Conservation (phyloP, 2,888 invertebrate species). For the Nephrotoma flavescens region DNA sequence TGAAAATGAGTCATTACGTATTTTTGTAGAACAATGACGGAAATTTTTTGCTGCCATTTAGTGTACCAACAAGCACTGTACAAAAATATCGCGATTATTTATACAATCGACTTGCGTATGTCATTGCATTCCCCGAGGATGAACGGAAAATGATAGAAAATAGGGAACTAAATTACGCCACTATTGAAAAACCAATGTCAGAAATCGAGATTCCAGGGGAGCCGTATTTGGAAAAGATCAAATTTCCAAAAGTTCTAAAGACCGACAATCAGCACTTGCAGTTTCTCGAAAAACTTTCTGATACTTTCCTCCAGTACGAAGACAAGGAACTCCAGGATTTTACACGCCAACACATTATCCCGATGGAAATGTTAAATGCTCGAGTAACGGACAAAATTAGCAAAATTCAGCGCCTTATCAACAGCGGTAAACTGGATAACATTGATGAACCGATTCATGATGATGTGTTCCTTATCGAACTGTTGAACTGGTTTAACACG, state of each 20-base stretch:
- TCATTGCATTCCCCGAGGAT: not conserved
- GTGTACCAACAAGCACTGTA: constrained; percentile 23
- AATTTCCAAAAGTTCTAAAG: constrained; percentile 32
- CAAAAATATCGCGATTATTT: constrained; percentile 25
- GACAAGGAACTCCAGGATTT: constrained; percentile 45
- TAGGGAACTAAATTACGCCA: no score
- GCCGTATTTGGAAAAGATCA: constrained; percentile 25
- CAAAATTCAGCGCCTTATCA: constrained; percentile 42
- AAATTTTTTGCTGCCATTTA: constrained; percentile 21
- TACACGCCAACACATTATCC: constrained; percentile 48
- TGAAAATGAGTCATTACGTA: not conserved
- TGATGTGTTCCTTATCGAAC: constrained; percentile 61
- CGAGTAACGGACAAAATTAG: constrained; percentile 47
- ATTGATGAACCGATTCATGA: constrained; percentile 39
- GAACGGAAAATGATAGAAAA: not conserved
- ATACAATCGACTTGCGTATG: not conserved
- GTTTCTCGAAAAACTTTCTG: constrained; percentile 34
- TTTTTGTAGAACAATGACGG: constrained; percentile 13
- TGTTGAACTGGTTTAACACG: constrained; percentile 83
- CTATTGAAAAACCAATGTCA: not conserved
- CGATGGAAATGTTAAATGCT: constrained; percentile 45
- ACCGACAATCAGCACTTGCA: constrained; percentile 34
- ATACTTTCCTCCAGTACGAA: constrained; percentile 52
- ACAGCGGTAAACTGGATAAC: constrained; percentile 27
- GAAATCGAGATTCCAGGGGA: not conserved